Evolutionary conservation across 2,797 vertebrate species (phyloP).

Genomic region (Siniperca obscura): DNA sequence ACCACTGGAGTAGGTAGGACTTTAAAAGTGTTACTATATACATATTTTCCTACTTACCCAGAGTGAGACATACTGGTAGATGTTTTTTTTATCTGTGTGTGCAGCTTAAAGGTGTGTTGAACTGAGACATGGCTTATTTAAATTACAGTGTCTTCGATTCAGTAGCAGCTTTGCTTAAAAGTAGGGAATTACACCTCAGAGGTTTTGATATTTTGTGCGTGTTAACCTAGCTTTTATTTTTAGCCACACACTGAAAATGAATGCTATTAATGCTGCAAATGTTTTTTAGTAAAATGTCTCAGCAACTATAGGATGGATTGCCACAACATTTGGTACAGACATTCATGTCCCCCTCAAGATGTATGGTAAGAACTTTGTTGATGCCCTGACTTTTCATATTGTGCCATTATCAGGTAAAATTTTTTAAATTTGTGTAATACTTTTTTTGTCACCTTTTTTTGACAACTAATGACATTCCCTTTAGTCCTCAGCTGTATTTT

Average conservation of each 20-base stretch:
- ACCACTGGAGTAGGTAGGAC: background rate
- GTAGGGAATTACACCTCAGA: background rate
- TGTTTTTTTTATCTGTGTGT: background rate
- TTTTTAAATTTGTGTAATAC: background rate
- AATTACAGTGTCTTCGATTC: background rate
- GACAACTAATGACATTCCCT: background rate
- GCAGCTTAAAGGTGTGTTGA: background rate
- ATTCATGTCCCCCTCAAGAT: background rate
- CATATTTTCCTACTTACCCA: background rate
- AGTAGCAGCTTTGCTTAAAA: background rate
- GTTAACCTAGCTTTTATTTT: background rate
- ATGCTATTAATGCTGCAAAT: background rate
- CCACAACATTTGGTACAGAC: background rate
- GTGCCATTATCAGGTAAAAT: background rate
- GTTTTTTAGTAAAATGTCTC: too few relatives aligned
- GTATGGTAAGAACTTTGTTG: background rate
- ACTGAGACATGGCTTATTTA: background rate
- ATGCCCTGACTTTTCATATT: background rate
- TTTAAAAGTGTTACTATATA: background rate
- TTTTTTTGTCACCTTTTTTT: too few relatives aligned
- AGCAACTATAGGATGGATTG: background rate
- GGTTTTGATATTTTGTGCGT: background rate
- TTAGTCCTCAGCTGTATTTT: background rate
- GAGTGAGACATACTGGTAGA: background rate
- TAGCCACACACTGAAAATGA: background rate